Conservation (phyloP, 2,797 vertebrate species). For the Erethizon dorsatum region DNA sequence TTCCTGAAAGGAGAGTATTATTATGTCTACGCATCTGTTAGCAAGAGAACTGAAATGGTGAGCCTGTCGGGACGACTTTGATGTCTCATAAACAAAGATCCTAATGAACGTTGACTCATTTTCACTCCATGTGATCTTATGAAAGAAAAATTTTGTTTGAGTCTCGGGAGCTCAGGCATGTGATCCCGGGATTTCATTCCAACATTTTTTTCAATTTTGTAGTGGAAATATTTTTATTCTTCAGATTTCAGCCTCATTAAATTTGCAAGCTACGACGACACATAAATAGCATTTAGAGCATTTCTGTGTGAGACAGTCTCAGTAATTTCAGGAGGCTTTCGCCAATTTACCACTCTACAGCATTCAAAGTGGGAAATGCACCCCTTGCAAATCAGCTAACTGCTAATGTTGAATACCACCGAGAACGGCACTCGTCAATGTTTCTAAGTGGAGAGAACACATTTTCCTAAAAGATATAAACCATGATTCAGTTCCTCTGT, state of each 20-base stretch:
- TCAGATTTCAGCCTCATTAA: constrained; percentile 79
- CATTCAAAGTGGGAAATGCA: background rate
- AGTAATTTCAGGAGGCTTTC: constrained; percentile 66
- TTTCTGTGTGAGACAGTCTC: constrained; percentile 48
- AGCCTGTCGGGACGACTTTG: constrained; percentile 73
- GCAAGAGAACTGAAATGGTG: constrained; percentile 48
- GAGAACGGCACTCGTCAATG: constrained; percentile 30
- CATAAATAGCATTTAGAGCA: constrained; percentile 69
- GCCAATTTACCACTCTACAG: constrained; percentile 16
- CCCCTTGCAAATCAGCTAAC: constrained; percentile 38
- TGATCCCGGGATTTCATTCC: constrained; percentile 58
- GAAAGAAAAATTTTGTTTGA: constrained; percentile 83
- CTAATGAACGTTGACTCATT: constrained; percentile 72
- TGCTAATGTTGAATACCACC: background rate
- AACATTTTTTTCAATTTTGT: constrained; percentile 77
- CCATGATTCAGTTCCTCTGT: background rate
- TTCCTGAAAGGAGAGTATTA: constrained; percentile 74
- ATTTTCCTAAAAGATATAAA: constrained; percentile 69
- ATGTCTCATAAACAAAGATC: constrained; percentile 80
- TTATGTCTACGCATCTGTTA: constrained; percentile 75
- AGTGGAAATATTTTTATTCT: constrained; percentile 75
- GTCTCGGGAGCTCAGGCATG: constrained; percentile 71
- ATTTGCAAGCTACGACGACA: constrained; percentile 65
- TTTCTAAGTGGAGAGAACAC: constrained; percentile 58
- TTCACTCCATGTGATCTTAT: constrained; percentile 72